Conservation (phyloP, 1,140 invertebrate species). For the Bombyx mandarina region DNA sequence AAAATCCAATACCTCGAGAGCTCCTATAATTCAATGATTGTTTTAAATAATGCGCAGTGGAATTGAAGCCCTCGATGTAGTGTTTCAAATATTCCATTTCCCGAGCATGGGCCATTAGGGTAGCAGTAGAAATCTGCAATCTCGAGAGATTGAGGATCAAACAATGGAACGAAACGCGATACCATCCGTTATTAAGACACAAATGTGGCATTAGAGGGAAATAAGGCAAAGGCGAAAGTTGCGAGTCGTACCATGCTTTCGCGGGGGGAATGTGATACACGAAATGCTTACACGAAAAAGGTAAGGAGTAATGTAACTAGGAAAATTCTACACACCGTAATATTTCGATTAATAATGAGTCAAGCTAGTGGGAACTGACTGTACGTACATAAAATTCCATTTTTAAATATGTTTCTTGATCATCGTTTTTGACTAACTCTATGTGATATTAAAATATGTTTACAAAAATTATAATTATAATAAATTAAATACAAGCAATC, state of each 20-base stretch:
- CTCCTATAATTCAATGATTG: constrained; percentile 26
- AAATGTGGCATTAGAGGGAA: constrained; percentile 60
- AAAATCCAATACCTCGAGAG: constrained; percentile 14
- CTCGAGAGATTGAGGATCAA: constrained; percentile 57
- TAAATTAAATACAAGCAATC: constrained; percentile 20
- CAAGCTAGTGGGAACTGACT: constrained; percentile 12
- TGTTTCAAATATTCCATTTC: constrained; percentile 36
- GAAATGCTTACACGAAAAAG: constrained; percentile 59
- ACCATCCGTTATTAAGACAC: constrained; percentile 57
- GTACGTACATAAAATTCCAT: no score
- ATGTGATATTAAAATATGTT: no score
- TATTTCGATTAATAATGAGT: constrained; percentile 64
- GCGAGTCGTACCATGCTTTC: constrained; percentile 16
- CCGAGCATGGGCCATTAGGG: constrained; percentile 35
- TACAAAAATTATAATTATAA: no score
- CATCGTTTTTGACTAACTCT: no score
- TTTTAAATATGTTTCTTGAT: no score
- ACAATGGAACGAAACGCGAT: constrained; percentile 57
- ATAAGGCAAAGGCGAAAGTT: constrained; percentile 41
- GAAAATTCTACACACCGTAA: constrained; percentile 68
- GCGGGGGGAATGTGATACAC: constrained; percentile 37
- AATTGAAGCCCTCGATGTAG: constrained; percentile 26
- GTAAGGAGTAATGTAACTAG: constrained; percentile 55
- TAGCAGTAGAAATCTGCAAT: constrained; percentile 39
- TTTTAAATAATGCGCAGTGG: constrained; percentile 37